Evolutionary conservation across 2,113 vertebrate genomes (phyloP).

Genomic region (Rhinolophus ferrumequinum): DNA sequence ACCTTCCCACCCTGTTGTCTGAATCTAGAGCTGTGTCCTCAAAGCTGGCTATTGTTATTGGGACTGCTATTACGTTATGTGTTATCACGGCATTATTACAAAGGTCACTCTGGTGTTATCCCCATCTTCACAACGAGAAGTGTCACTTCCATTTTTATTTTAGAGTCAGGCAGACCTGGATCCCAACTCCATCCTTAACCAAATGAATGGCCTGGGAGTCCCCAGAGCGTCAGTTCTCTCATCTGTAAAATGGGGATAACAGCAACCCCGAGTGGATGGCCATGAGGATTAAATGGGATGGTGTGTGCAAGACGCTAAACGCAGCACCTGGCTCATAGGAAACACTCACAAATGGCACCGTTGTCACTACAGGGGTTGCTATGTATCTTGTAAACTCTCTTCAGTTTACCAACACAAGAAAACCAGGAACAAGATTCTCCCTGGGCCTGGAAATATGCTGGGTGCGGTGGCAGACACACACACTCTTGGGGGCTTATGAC

Average conservation of each 20-base stretch:
- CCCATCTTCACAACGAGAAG: neutral
- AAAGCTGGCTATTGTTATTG: accelerated
- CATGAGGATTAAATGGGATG: neutral
- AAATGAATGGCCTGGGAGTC: neutral
- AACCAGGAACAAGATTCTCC: accelerated
- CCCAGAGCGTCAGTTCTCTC: neutral
- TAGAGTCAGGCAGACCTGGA: neutral
- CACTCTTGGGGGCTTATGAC: no score
- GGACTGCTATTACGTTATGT: accelerated
- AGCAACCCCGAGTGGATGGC: neutral
- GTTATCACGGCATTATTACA: no score
- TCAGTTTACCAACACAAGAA: accelerated
- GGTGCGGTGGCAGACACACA: no score
- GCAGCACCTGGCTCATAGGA: accelerated
- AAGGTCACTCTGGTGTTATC: accelerated
- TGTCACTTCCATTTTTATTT: neutral
- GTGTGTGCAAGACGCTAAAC: accelerated
- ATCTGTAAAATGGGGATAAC: neutral
- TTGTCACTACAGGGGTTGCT: accelerated
- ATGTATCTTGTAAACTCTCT: neutral
- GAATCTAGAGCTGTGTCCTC: neutral
- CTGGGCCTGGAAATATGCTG: no score
- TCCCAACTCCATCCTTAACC: neutral
- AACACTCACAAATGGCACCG: accelerated
- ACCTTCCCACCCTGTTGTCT: neutral